Evolutionary conservation across 2,797 vertebrate species (phyloP), one percentile per base, ranked within the genome.

Genomic region (Odontamblyopus rebecca): DNA sequence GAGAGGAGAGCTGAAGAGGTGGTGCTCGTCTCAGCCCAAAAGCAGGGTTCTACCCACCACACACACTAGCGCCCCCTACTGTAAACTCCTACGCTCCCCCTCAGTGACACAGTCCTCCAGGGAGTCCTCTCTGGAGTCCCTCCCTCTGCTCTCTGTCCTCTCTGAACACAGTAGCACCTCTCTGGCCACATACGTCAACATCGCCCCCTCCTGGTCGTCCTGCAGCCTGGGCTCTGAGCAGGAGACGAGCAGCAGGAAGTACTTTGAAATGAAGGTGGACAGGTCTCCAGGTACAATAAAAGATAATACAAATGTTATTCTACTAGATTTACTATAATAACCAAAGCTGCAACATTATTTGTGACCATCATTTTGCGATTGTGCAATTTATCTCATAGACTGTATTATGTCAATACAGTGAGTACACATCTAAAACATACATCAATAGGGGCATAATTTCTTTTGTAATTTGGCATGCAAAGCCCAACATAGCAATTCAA

Each of bases 21-120:
- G 95, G 96, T 96, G 94, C 85, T 66, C 94, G 88, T 81, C 95
- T 76, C 95, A 95, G 91, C 92, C 97, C 79, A 94, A 95, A 87
- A 94, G 93, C 78, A 82, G 93, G 61, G 93, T 96, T 64, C 67
- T 93, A 75, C 94, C 89, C 68, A 80, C 94, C 66, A 91, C 94
- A 59, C 91, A 93, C 71, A 92, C 48, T 32, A 53, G 94, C 68
- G 89, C 89, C 54, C 91, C 90, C 66, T 80, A 86, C 61, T 85
- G 82, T 74, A 89, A 81, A 64, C 84, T 88, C 53, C 75, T 89
- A 44, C 82, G 77, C 18, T 88, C 91, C 0, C 78, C 85, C 0
- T 95, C 95, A 16, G 92, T 90, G 57, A 94, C 93, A 0, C 94
- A 93, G 53, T 94, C 93, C 6, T 84, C 88, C 65, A 81, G 86